A percentile compares a stretch with the other conserved stretches of the same genome.
Evolutionary conservation across 1,140 invertebrate genomes (phyloP).

Genomic region (Drosophila kurseongensis): DNA sequence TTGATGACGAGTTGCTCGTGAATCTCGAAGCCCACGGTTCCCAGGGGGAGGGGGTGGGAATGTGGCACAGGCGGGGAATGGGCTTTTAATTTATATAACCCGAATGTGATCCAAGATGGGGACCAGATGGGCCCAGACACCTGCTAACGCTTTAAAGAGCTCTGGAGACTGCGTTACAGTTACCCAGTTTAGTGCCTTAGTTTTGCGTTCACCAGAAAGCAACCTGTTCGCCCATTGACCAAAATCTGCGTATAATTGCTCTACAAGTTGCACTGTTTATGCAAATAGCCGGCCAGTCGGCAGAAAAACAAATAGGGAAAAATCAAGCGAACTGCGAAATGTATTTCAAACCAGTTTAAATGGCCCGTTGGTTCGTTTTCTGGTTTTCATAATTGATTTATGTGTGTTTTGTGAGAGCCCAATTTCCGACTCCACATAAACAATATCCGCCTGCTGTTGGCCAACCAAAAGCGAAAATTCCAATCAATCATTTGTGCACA

Average conservation of each 20-base stretch:
- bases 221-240: slow-evolving; percentile 50
- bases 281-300: slow-evolving; percentile 26
- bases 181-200: slow-evolving; percentile 32
- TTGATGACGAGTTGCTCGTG: slow-evolving; percentile 21
- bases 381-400: slow-evolving; percentile 53
- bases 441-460: slow-evolving; percentile 45
- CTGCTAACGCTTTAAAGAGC: slow-evolving; percentile 14
- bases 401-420: slow-evolving; percentile 22
- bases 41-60: slow-evolving; percentile 32
- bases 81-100: slow-evolving; percentile 28
- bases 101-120: slow-evolving; percentile 14
- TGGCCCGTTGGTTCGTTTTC: slow-evolving; percentile 26
- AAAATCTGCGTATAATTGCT: slow-evolving; percentile 47
- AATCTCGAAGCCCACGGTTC: slow-evolving; percentile 5
- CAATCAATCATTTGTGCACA: slow-evolving; percentile 48
- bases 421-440: slow-evolving; percentile 37
- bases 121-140: slow-evolving; percentile 13
- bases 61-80: neutral
- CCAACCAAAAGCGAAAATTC: slow-evolving; percentile 42
- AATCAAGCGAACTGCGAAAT: slow-evolving; percentile 22
- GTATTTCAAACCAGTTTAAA: slow-evolving; percentile 50
- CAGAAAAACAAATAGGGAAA: slow-evolving; percentile 6
- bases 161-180: slow-evolving; percentile 25
- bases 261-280: slow-evolving; percentile 46
- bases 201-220: slow-evolving; percentile 23